These are phyloP conservation scores for Pristionchus arcanus DNA, from an alignment of 2,888 invertebrate genomes.

Conservation along the genomic window DNA sequence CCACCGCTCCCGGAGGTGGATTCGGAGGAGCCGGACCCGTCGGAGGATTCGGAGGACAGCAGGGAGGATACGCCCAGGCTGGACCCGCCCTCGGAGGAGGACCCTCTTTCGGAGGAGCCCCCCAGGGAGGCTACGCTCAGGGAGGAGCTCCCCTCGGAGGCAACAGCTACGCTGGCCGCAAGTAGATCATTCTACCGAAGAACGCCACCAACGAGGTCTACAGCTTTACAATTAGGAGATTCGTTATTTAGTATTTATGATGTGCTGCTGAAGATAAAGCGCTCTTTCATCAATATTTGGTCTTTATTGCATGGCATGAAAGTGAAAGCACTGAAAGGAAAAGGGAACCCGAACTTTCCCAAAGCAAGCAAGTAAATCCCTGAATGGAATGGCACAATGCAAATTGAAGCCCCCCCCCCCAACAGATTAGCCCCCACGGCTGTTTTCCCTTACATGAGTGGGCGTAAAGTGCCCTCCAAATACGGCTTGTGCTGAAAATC, in stretches of 20 bases:
- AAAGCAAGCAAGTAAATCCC: background rate
- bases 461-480: constrained; percentile 20
- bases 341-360: background rate
- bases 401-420: background rate
- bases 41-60: constrained; percentile 35
- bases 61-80: constrained; percentile 32
- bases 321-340: background rate
- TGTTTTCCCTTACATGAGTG: background rate
- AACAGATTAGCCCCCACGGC: background rate
- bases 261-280: background rate
- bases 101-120: background rate
- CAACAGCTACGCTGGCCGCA: constrained; percentile 25
- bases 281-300: background rate
- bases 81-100: background rate
- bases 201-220: background rate
- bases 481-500: background rate
- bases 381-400: too few relatives aligned
- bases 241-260: constrained; percentile 39
- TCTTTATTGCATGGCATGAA: background rate
- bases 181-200: constrained; percentile 27
- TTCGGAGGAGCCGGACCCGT: constrained; percentile 36
- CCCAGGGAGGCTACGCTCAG: constrained; percentile 18
- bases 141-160: constrained; percentile 42
- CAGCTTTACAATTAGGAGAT: constrained; percentile 47
- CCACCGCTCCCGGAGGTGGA: constrained; percentile 1